phyloP scores from a whole-genome alignment of 1,140 invertebrate genomes.

The Diorhabda sublineata region DNA sequence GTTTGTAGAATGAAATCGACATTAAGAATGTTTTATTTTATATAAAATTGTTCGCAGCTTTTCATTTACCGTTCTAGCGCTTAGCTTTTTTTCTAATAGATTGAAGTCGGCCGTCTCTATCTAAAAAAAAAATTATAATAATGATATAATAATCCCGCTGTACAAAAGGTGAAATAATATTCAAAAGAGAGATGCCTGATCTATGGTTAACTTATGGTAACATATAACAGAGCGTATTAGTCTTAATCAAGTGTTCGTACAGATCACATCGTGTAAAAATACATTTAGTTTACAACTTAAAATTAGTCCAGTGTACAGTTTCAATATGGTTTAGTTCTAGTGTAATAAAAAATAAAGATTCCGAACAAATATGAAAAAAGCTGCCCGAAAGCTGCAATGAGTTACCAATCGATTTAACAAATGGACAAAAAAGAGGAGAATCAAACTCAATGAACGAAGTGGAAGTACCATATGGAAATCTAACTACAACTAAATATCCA shows the following conservation, averaged over 20 bases:
- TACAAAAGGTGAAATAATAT: neutral
- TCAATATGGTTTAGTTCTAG: too few species aligned
- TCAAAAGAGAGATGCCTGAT: neutral
- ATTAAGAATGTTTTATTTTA: constrained; percentile 35
- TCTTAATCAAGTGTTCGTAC: constrained; percentile 1
- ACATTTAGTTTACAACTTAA: neutral
- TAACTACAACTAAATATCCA: too few species aligned
- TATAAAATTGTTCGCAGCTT: constrained; percentile 37
- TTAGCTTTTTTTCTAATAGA: constrained; percentile 39
- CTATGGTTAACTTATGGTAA: neutral
- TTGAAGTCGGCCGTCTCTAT: constrained; percentile 48
- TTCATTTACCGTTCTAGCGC: constrained; percentile 34
- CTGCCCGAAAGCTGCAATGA: too few species aligned
- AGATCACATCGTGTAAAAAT: neutral
- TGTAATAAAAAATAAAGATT: too few species aligned
- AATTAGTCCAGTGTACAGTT: neutral
- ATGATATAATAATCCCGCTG: neutral
- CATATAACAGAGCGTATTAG: neutral
- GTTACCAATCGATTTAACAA: too few species aligned
- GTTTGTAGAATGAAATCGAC: neutral
- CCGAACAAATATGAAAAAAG: too few species aligned
- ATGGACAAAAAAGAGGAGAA: too few species aligned
- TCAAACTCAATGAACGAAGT: too few species aligned
- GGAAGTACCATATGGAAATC: too few species aligned
- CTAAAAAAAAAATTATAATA: constrained; percentile 27